Evolutionary conservation across 2,113 vertebrate genomes (phyloP).

Genomic region (Deroptyus accipitrinus): DNA sequence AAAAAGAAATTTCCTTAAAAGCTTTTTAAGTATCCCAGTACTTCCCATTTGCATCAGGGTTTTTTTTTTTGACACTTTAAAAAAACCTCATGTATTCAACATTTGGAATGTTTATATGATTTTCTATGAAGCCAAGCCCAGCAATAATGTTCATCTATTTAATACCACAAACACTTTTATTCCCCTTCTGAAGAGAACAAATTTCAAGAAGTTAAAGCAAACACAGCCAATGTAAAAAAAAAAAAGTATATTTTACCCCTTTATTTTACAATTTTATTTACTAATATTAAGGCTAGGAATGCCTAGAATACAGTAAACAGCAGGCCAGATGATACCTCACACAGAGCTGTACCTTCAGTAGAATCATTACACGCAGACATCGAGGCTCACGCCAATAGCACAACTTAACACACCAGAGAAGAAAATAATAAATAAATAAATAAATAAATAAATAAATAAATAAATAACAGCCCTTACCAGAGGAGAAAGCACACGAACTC

Average conservation of each 20-base stretch:
- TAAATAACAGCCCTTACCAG: slow-evolving; percentile 75
- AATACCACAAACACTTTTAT: not conserved
- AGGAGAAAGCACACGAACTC: slow-evolving; percentile 85
- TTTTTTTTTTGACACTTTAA: not conserved
- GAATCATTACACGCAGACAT: not conserved
- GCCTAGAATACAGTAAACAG: not conserved
- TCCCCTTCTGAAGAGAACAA: not conserved
- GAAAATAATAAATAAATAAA: not conserved
- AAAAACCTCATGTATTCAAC: not conserved
- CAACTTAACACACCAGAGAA: not conserved
- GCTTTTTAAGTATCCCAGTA: not conserved
- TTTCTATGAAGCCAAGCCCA: not conserved
- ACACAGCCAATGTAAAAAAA: not conserved
- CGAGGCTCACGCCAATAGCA: not conserved
- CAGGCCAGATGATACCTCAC: not conserved
- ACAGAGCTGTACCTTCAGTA: not conserved
- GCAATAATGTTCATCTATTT: not conserved
- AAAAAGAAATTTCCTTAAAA: not conserved
- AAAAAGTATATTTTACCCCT: not conserved
- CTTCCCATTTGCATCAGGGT: not conserved
- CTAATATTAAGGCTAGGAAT: not conserved
- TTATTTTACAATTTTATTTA: not conserved
- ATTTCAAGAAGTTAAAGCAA: not conserved
- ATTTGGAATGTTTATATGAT: not conserved
- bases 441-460: not conserved